Evolutionary conservation across 2,888 invertebrate species (phyloP).

Genomic region (Microctonus brassicae): DNA sequence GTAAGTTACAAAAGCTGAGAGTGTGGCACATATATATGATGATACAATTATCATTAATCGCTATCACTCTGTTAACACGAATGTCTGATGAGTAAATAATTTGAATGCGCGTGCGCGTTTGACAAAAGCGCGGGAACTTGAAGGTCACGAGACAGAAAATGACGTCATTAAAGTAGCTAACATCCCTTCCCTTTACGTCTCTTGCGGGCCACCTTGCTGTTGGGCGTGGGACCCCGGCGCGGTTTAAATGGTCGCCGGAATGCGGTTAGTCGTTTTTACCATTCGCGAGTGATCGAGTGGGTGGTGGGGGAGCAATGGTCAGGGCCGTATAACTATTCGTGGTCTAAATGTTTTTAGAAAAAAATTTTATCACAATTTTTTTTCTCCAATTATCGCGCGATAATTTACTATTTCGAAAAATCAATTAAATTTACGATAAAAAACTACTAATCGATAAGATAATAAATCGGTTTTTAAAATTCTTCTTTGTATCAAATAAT

Average conservation of each 20-base stretch:
- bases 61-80: not conserved
- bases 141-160: slow-evolving; percentile 59
- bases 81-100: not conserved
- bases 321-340: slow-evolving; percentile 29
- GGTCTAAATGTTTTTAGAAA: no score
- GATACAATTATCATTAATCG: slow-evolving; percentile 6
- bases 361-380: not conserved
- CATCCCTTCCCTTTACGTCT: slow-evolving; percentile 24
- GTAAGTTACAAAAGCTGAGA: no score
- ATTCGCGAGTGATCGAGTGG: slow-evolving; percentile 28
- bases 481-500: no score
- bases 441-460: no score
- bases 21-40: no score
- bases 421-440: not conserved
- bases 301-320: slow-evolving; percentile 21
- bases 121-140: slow-evolving; percentile 64
- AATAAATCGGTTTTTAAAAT: no score
- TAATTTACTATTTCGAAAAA: not conserved
- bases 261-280: slow-evolving; percentile 67
- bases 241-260: slow-evolving; percentile 67
- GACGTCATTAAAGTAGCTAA: slow-evolving; percentile 43
- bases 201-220: slow-evolving; percentile 51
- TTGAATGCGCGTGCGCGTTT: slow-evolving; percentile 35
- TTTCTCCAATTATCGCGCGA: not conserved
- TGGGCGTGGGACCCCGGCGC: slow-evolving; percentile 63